phyloP scores from a whole-genome alignment of 2,888 invertebrate species.

The Cheilosia pagana region DNA sequence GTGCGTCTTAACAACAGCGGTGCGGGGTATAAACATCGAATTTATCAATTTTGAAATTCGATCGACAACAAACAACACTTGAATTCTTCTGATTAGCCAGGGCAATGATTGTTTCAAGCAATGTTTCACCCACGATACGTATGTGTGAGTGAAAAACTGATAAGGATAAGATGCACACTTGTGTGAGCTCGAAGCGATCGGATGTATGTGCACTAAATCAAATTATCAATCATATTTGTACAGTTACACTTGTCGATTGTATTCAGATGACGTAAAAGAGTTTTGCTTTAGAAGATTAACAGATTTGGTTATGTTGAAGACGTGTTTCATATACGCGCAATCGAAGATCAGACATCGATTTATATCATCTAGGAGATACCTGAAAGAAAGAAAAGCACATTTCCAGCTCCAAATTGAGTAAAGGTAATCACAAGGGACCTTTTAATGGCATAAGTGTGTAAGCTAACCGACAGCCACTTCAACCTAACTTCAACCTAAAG shows the following conservation, averaged over 20 bases:
- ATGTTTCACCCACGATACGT: slow-evolving; percentile 39
- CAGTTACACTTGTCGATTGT: slow-evolving; percentile 44
- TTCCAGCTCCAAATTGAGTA: no score
- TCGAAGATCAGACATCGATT: no score
- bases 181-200: slow-evolving; percentile 28
- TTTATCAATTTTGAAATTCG: slow-evolving; percentile 58
- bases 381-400: no score
- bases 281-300: neutral
- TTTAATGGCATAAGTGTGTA: no score
- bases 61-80: slow-evolving; percentile 48
- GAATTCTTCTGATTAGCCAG: slow-evolving; percentile 38
- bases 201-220: slow-evolving; percentile 50
- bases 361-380: no score
- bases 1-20: slow-evolving; percentile 34
- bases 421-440: rapidly evolving
- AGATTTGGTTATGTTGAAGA: neutral
- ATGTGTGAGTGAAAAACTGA: slow-evolving; percentile 51
- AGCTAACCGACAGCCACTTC: no score
- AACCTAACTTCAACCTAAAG: no score
- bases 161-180: slow-evolving; percentile 59
- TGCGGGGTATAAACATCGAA: slow-evolving; percentile 6
- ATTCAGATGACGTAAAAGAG: neutral
- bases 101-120: slow-evolving; percentile 33
- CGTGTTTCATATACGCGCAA: no score
- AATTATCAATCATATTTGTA: slow-evolving; percentile 43